Conservation (phyloP, 2,113 vertebrate species). For the Sceloporus tristichus region DNA sequence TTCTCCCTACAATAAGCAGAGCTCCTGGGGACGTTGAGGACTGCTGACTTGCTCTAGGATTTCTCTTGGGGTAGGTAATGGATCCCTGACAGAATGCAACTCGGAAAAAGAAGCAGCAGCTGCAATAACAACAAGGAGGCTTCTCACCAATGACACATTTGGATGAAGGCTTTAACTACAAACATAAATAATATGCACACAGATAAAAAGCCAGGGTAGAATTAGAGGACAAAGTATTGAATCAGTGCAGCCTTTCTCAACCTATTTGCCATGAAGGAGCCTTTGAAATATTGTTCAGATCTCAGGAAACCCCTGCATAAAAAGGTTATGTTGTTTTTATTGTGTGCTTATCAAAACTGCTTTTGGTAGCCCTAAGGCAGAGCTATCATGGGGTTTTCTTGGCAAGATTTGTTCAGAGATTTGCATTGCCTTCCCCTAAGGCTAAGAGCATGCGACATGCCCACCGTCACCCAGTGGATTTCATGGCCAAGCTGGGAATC, state of each 20-base stretch:
- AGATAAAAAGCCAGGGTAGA: background rate
- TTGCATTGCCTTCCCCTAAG: too few species aligned
- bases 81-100: background rate
- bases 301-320: too few species aligned
- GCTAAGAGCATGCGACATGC: too few species aligned
- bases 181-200: background rate
- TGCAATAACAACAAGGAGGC: background rate
- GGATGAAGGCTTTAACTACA: background rate
- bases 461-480: too few species aligned
- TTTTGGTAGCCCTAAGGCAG: too few species aligned
- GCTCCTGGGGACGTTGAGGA: background rate
- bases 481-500: too few species aligned
- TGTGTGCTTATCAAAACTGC: too few species aligned
- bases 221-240: background rate
- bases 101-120: accelerated
- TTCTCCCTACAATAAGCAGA: background rate
- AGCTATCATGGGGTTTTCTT: too few species aligned
- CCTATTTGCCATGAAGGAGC: background rate
- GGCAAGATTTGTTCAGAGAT: too few species aligned
- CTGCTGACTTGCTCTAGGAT: background rate
- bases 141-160: background rate
- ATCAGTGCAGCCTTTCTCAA: background rate
- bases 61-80: background rate
- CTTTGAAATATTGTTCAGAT: too few species aligned
- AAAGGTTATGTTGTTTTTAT: too few species aligned